Evolutionary conservation across 1,140 invertebrate species (phyloP).

Genomic region (Anastatus disparis): DNA sequence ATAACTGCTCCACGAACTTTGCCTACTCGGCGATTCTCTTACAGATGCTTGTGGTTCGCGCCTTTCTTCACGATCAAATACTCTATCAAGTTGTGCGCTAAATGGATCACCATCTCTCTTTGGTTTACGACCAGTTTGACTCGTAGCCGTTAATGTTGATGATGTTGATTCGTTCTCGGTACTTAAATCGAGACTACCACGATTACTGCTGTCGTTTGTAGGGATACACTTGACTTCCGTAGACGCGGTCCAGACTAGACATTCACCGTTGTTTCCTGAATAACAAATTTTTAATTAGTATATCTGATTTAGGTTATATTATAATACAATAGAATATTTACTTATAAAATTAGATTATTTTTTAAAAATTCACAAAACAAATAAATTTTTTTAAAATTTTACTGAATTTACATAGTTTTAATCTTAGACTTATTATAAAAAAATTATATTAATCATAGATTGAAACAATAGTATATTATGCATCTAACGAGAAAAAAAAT

Average conservation of each 20-base stretch:
- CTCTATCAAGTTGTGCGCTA: conserved; percentile 76
- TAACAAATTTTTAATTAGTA: no score
- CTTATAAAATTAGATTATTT: no score
- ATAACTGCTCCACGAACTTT: conserved; percentile 84
- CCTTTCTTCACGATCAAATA: conserved; percentile 78
- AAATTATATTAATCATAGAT: no score
- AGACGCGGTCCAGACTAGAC: conserved; percentile 69
- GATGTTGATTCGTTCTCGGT: not conserved
- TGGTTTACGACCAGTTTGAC: conserved; percentile 42
- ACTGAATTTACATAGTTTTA: no score
- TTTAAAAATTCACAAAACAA: no score
- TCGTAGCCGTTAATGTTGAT: conserved; percentile 13
- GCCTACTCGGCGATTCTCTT: conserved; percentile 67
- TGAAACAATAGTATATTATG: no score
- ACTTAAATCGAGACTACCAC: conserved; percentile 26
- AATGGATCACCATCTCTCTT: conserved; percentile 73
- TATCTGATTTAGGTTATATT: no score
- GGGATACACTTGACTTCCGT: conserved; percentile 59
- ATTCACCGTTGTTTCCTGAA: conserved; percentile 52
- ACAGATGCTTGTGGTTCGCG: conserved; percentile 54
- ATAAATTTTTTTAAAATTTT: no score
- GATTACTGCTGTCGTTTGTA: conserved; percentile 47
- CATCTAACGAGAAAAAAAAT: no score
- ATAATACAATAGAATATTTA: no score
- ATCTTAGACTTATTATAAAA: no score